Percentiles rank a stretch among this genome's conserved stretches.
Evolutionary conservation across 2,888 invertebrate genomes (phyloP).

Genomic region (Agriopis leucophaearia): DNA sequence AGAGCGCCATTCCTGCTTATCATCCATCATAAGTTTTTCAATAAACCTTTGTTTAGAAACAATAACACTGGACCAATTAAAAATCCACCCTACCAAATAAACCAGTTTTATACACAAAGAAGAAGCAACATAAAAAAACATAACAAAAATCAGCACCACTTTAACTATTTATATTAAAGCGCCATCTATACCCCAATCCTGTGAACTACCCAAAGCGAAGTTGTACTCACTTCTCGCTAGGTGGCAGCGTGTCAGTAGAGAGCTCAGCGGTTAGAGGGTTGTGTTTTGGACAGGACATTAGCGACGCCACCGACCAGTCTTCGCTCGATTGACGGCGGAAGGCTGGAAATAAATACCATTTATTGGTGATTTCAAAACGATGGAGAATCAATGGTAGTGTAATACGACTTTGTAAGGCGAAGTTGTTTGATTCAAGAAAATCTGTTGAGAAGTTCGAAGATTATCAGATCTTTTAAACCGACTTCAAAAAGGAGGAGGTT

Average conservation of each 20-base stretch:
- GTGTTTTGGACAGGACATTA: slow-evolving; percentile 90
- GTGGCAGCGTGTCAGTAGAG: slow-evolving; percentile 72
- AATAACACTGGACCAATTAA: background rate
- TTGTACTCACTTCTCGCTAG: slow-evolving; percentile 80
- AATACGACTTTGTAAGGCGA: background rate
- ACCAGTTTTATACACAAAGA: background rate
- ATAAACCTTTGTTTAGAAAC: background rate
- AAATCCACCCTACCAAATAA: background rate
- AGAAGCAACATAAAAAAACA: slow-evolving; percentile 21
- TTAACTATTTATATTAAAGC: slow-evolving; percentile 4
- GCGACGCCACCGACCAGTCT: slow-evolving; percentile 91
- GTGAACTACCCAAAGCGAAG: background rate
- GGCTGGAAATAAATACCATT: slow-evolving; percentile 52
- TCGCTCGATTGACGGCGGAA: slow-evolving; percentile 80
- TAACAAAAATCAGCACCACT: slow-evolving; percentile 17
- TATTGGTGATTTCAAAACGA: background rate
- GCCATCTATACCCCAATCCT: slow-evolving; percentile 10
- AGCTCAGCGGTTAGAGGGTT: slow-evolving; percentile 69
- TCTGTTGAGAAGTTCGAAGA: background rate
- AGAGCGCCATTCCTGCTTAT: too few species aligned
- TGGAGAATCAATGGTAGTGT: background rate
- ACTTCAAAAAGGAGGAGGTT: too few species aligned
- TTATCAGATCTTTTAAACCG: too few species aligned
- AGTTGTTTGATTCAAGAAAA: too few species aligned
- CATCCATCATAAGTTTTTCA: too few species aligned